phyloP scores from a whole-genome alignment of 1,140 invertebrate species.

The Caenorhabditis latens region DNA sequence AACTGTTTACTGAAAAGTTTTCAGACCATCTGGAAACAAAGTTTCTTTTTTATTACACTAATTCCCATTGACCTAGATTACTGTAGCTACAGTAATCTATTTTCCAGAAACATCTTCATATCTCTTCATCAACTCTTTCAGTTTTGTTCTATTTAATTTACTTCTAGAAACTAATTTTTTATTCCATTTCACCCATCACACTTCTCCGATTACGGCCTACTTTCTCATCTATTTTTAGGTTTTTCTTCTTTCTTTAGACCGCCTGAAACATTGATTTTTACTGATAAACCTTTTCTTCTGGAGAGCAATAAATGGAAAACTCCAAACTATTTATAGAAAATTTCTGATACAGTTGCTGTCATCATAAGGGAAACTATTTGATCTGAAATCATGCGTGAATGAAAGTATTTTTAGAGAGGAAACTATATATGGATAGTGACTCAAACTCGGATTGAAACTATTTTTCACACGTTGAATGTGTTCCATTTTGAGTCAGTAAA shows the following conservation, averaged over 20 bases:
- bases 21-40: no score
- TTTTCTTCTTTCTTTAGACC: neutral
- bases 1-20: neutral
- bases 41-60: no score
- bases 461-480: neutral
- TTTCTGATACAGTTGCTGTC: neutral
- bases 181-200: no score
- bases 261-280: neutral
- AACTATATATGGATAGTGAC: neutral
- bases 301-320: neutral
- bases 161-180: no score
- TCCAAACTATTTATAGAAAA: neutral
- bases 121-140: no score
- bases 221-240: slow-evolving; percentile 19
- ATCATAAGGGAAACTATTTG: neutral
- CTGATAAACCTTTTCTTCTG: neutral
- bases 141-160: no score
- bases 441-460: neutral
- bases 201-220: neutral
- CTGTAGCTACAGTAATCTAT: no score
- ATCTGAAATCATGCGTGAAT: no score
- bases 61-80: no score
- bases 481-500: neutral
- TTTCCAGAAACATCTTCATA: no score
- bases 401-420: neutral